Conservation (phyloP, 2,113 vertebrate genomes). For the Scalopus aquaticus region DNA sequence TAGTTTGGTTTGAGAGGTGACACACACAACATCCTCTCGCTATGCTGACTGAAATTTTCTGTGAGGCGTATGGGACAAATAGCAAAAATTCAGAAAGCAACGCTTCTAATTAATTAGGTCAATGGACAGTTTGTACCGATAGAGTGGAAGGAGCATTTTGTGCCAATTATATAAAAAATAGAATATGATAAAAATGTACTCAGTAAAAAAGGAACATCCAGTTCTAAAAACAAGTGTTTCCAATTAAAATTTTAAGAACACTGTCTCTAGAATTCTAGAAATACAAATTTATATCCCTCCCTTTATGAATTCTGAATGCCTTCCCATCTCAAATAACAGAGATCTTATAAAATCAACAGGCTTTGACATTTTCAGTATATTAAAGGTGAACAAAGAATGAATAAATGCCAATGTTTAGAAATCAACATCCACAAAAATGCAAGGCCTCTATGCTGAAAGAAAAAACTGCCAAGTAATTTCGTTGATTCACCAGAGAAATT, state of each 20-base stretch:
- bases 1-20: neutral
- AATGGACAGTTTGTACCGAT: slow-evolving; percentile 37
- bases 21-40: neutral
- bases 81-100: slow-evolving; percentile 6
- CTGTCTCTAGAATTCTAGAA: slow-evolving; percentile 10
- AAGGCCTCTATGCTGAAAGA: neutral
- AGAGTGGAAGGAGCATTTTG: slow-evolving; percentile 6
- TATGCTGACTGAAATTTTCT: neutral
- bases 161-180: slow-evolving; percentile 38
- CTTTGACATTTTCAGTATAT: neutral
- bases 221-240: slow-evolving; percentile 53
- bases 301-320: neutral
- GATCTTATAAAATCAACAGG: slow-evolving; percentile 9
- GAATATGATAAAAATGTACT: neutral
- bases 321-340: neutral
- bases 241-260: neutral
- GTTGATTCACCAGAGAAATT: neutral
- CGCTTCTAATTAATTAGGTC: neutral
- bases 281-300: neutral
- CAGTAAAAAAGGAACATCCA: neutral
- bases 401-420: neutral
- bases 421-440: neutral
- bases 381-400: neutral
- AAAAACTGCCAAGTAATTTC: neutral
- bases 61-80: neutral